Conservation (phyloP, 2,113 vertebrate genomes). For the Patagioenas fasciata region DNA sequence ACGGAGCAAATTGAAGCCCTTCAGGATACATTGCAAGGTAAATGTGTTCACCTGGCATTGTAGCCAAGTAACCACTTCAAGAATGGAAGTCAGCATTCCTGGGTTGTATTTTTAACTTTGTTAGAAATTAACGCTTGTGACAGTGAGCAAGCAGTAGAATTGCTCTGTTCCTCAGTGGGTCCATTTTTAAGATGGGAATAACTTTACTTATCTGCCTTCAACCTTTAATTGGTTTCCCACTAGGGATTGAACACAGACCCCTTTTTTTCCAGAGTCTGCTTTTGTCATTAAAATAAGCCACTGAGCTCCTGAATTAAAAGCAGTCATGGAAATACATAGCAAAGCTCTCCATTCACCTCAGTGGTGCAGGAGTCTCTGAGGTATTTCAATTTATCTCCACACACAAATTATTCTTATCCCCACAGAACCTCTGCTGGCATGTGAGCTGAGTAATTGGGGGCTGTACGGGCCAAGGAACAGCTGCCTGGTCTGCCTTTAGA, state of each 20-base stretch:
- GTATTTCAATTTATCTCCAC: background rate
- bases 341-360: background rate
- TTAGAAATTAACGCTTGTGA: background rate
- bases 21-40: constrained; percentile 87
- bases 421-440: background rate
- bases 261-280: background rate
- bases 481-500: background rate
- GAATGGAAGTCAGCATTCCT: background rate
- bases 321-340: background rate
- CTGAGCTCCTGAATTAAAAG: background rate
- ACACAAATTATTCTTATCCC: background rate
- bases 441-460: background rate
- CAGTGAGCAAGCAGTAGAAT: background rate
- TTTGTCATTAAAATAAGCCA: background rate
- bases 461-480: background rate
- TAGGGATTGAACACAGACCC: rapidly evolving
- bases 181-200: background rate
- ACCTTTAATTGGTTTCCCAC: background rate
- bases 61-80: background rate
- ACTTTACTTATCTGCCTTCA: background rate
- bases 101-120: background rate
- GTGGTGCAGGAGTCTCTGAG: background rate
- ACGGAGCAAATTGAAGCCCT: constrained; percentile 83
- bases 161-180: background rate
- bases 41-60: constrained; percentile 13